Evolutionary conservation across 92 coral and sea anemone species (phyloP), one percentile per base, ranked within the genome.

Genomic region (Palythoa heliodiscus): DNA sequence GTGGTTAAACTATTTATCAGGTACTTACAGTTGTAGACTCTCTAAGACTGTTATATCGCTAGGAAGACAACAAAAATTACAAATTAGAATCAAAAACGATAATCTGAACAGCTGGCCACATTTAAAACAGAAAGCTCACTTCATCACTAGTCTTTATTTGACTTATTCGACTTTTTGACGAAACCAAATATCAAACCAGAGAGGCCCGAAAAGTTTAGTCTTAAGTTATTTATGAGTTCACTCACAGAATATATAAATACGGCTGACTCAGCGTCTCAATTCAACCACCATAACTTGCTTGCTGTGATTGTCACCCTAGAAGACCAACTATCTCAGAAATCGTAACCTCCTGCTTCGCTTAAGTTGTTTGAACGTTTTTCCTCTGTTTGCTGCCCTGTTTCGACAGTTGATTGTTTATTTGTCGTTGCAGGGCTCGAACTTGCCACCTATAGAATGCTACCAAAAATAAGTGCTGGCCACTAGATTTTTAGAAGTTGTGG

Each of bases 11-110:
- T 29, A 3, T n/a, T 3, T 4, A 11, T 11, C 15, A 22, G 19
- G 10, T 52, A 91, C 98, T 88, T 87, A 95, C 98, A 37, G 86
- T 88, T 23, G 98, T 88, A 1, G 97, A 86, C 17, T 95, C 98
- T 73, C 86, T 93, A 17, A 95, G 89, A 52, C 88, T 71, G 11
- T 93, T 92, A 61, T 95, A 95, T 85, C 98, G 88, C 98, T 93
- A 63, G 69, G 22, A 63, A 19, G 76, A 39, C 54, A 81, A 70
- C 77, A 81, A 29, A 24, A 40, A 38, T 68, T n/a, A 1, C 64
- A 83, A 22, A 63, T 55, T 19, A 19, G 4, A 63, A 63, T 60
- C 19, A 63, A 19, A 17, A 63, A 19, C 25, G 22, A 12, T 0
- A 55, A 55, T 43, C 50, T 8, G 12, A 55, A 55, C 15, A 0